Conservation (phyloP, 2,888 invertebrate species). For the Agonopterix alstromeriana region DNA sequence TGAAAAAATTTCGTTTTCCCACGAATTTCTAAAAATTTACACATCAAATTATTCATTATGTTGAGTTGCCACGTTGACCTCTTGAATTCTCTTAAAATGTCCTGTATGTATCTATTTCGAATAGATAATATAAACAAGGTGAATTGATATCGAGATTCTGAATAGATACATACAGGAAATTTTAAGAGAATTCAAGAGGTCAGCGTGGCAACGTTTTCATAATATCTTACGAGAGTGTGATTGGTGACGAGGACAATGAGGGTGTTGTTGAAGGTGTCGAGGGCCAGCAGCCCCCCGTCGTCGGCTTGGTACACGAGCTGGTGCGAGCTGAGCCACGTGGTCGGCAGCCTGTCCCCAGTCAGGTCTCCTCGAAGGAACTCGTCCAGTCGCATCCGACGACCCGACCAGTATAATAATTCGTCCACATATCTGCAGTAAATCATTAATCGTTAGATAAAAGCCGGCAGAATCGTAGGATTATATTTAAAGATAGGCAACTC, state of each 20-base stretch:
- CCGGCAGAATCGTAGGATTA: neutral
- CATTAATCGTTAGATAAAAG: neutral
- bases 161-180: too few relatives aligned
- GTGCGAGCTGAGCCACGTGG: conserved; percentile 88
- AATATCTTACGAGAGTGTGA: conserved; percentile 85
- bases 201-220: too few relatives aligned
- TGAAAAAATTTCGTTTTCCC: too few relatives aligned
- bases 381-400: conserved; percentile 89
- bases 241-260: conserved; percentile 89
- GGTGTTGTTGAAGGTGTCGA: conserved; percentile 87
- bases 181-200: too few relatives aligned
- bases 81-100: too few relatives aligned
- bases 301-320: conserved; percentile 92
- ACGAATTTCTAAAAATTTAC: too few relatives aligned
- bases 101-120: too few relatives aligned
- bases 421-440: conserved; percentile 83
- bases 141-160: too few relatives aligned
- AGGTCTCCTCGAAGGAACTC: conserved; percentile 89
- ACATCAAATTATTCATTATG: too few relatives aligned
- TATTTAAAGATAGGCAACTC: too few relatives aligned
- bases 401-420: conserved; percentile 92
- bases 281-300: conserved; percentile 88
- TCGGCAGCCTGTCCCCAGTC: conserved; percentile 83
- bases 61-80: too few relatives aligned
- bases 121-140: too few relatives aligned